Evolutionary conservation across 2,113 vertebrate genomes (phyloP).

Genomic region (Brienomyrus brachyistius): DNA sequence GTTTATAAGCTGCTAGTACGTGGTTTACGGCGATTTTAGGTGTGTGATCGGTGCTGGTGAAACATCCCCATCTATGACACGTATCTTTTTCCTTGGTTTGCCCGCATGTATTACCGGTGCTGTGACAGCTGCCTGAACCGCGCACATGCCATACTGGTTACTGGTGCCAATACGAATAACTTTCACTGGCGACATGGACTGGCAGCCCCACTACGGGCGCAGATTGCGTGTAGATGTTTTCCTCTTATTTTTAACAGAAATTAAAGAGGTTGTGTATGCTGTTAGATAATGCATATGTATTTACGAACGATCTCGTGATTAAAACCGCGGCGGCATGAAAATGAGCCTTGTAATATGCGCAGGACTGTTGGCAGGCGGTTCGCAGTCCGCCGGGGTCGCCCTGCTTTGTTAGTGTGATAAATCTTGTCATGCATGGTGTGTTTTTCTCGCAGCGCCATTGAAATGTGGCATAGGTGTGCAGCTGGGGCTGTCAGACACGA

Average conservation of each 20-base stretch:
- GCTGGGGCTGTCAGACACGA: background rate
- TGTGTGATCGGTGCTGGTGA: background rate
- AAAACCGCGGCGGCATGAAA: background rate
- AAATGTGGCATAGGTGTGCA: background rate
- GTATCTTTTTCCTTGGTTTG: background rate
- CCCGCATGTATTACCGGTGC: background rate
- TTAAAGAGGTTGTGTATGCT: background rate
- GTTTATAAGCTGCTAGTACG: background rate
- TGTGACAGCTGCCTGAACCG: background rate
- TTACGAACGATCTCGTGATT: background rate
- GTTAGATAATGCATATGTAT: background rate
- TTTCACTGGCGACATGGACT: background rate
- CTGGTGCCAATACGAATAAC: background rate
- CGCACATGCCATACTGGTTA: background rate
- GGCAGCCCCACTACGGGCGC: background rate
- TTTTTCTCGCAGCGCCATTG: background rate
- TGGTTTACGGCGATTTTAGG: background rate
- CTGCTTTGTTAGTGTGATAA: background rate
- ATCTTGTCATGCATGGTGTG: background rate
- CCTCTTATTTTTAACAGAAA: background rate
- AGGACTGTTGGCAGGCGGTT: background rate
- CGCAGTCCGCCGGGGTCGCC: background rate
- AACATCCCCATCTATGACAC: background rate
- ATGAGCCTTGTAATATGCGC: background rate
- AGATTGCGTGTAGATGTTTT: background rate